phyloP scores from a whole-genome alignment of 2,113 vertebrate genomes.

The Sander vitreus region DNA sequence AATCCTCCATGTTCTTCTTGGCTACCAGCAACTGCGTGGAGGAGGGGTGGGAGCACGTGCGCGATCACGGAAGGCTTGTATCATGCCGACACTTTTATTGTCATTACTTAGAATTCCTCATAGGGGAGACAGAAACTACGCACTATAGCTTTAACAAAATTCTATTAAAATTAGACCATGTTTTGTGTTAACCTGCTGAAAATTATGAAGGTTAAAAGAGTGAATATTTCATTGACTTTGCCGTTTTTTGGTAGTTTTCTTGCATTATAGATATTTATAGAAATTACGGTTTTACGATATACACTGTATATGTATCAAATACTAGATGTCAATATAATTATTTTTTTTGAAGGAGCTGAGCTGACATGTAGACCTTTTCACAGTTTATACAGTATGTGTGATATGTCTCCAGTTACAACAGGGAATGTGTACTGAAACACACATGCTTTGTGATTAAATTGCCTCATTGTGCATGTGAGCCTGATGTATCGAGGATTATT shows the following conservation, averaged over 20 bases:
- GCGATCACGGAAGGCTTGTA: no score
- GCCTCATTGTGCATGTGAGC: conserved; percentile 43
- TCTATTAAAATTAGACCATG: no score
- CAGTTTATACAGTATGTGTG: neutral
- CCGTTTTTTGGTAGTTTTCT: no score
- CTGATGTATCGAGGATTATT: conserved; percentile 72
- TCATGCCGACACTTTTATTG: no score
- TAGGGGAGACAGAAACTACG: no score
- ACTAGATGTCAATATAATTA: neutral
- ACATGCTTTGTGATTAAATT: conserved; percentile 45
- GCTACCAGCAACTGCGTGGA: no score
- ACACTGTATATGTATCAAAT: neutral
- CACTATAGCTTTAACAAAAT: no score
- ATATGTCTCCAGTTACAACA: neutral
- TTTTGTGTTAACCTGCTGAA: neutral
- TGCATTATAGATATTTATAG: no score
- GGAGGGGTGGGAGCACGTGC: no score
- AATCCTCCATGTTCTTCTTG: no score
- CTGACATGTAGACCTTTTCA: neutral
- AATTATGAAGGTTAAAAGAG: neutral
- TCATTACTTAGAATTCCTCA: no score
- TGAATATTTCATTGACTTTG: neutral
- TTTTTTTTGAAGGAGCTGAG: neutral
- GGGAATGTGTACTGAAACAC: conserved; percentile 22
- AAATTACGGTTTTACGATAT: no score